Conservation (phyloP, 1,140 invertebrate genomes). For the Drosophila cardini region DNA sequence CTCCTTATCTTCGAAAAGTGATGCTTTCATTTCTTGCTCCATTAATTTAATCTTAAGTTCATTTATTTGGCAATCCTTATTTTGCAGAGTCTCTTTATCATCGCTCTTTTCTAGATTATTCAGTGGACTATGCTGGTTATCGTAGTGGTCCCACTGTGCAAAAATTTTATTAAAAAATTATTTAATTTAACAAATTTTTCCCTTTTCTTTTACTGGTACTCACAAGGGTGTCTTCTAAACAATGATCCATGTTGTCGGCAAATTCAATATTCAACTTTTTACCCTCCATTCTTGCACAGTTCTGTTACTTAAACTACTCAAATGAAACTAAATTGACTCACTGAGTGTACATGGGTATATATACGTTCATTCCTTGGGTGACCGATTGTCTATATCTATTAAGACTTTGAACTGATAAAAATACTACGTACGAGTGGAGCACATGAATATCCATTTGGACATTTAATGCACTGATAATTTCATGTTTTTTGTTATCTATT, state of each 20-base stretch:
- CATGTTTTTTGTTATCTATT: background rate
- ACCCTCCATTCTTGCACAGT: constrained; percentile 4
- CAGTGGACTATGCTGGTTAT: background rate
- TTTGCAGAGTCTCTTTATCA: background rate
- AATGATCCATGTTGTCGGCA: background rate
- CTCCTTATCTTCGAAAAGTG: constrained; percentile 1
- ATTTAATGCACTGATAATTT: constrained; percentile 2
- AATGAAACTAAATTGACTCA: constrained; percentile 5
- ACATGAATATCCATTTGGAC: background rate
- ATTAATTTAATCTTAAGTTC: background rate
- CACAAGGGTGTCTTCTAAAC: background rate
- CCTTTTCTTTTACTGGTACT: background rate
- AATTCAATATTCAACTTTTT: constrained; percentile 21
- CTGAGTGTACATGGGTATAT: background rate
- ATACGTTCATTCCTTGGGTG: background rate
- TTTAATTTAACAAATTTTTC: no score
- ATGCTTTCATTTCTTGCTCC: constrained; percentile 13
- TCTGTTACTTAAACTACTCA: background rate
- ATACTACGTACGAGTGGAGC: background rate
- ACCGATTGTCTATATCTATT: background rate
- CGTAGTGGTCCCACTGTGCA: constrained; percentile 3
- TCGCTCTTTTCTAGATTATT: background rate
- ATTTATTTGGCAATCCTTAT: constrained; percentile 5
- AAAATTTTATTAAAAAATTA: background rate
- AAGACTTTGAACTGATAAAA: constrained; percentile 16